These are phyloP conservation scores for Mormyrus proboscirostris DNA, from an alignment of 2,797 vertebrate genomes.

Conservation along the genomic window DNA sequence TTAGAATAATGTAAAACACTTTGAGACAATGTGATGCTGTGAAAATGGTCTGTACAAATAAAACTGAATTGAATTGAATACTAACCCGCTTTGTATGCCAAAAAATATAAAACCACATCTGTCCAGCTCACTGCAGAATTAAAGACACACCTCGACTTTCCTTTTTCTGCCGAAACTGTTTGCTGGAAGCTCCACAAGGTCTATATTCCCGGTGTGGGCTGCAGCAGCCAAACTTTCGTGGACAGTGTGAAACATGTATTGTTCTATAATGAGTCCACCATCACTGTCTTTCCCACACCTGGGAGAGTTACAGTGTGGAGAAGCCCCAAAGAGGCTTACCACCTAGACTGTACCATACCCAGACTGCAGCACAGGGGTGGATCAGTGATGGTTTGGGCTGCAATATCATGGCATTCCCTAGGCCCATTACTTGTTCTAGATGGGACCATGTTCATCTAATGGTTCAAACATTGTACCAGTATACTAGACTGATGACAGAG, in stretches of 20 bases:
- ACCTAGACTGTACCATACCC: not conserved
- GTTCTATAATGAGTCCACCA: not conserved
- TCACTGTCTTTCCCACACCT: not conserved
- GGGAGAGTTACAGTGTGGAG: not conserved
- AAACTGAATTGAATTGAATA: no score
- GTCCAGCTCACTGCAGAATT: not conserved
- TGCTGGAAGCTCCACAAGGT: not conserved
- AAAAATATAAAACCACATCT: not conserved
- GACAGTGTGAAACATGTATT: not conserved
- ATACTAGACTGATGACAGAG: not conserved
- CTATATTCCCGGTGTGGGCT: not conserved
- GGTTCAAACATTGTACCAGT: not conserved
- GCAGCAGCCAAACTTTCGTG: not conserved
- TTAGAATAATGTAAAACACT: not conserved
- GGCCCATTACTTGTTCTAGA: not conserved
- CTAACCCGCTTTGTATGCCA: no score
- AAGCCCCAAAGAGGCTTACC: not conserved
- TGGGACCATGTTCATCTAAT: not conserved
- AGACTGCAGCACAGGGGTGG: not conserved
- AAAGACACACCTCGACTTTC: not conserved
- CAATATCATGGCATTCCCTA: not conserved
- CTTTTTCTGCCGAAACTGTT: not conserved
- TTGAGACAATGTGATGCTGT: not conserved
- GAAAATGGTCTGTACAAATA: not conserved
- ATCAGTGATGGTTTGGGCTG: not conserved